A percentile compares a stretch with the other conserved stretches of the same genome.
Conservation (phyloP, 2,113 vertebrate species). For the Platichthys flesus region DNA sequence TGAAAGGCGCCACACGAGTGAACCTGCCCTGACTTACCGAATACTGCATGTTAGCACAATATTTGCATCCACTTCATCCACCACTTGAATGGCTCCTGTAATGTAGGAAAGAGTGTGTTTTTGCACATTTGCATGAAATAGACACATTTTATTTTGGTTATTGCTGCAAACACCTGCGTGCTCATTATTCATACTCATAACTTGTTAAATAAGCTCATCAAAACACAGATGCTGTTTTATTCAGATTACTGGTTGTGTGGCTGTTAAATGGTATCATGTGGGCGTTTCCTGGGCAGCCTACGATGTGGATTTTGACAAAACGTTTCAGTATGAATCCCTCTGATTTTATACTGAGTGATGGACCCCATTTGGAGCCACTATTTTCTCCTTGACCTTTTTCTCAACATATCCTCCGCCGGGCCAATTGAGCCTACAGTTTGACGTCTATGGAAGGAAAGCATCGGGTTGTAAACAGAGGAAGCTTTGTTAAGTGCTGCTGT, state of each 20-base stretch:
- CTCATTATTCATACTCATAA: background rate
- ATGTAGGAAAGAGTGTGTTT: background rate
- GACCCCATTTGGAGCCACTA: too few species aligned
- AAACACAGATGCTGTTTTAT: background rate
- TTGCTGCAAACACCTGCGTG: background rate
- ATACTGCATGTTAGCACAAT: background rate
- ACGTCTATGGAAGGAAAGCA: constrained; percentile 57
- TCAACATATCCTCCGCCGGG: background rate
- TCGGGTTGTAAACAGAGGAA: constrained; percentile 69
- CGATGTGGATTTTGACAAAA: background rate
- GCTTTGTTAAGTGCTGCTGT: constrained; percentile 77
- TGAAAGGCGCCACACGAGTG: background rate
- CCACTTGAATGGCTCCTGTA: background rate
- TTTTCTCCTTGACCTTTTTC: background rate
- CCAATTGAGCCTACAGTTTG: constrained; percentile 44
- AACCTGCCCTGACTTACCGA: background rate
- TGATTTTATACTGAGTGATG: too few species aligned
- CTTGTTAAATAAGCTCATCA: background rate
- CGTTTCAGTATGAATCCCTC: background rate
- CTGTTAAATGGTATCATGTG: background rate
- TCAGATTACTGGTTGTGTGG: background rate
- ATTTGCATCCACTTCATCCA: background rate
- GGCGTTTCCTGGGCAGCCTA: background rate
- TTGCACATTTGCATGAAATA: background rate
- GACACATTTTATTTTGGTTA: background rate